These are phyloP conservation scores for Chloropsis cyanopogon DNA, from an alignment of 2,113 vertebrate species.

Conservation along the genomic window DNA sequence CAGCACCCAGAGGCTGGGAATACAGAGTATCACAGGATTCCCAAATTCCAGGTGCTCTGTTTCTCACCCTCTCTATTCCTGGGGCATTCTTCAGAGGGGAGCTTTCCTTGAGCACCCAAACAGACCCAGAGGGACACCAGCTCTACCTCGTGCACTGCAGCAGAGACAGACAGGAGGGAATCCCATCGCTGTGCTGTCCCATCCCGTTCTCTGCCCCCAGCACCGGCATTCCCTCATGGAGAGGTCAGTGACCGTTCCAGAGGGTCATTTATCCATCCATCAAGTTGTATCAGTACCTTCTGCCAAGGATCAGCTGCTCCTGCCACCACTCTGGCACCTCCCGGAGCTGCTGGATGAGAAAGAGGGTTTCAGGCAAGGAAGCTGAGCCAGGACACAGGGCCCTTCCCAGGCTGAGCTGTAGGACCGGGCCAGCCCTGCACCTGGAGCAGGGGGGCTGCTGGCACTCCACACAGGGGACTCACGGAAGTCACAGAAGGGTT, in stretches of 20 bases:
- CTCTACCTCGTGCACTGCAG: accelerated
- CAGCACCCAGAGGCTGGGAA: too few species aligned
- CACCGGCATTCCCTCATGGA: accelerated
- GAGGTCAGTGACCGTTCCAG: accelerated
- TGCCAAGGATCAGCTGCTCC: neutral
- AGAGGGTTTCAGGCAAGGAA: neutral
- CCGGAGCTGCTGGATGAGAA: neutral
- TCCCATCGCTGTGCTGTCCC: neutral
- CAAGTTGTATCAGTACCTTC: neutral
- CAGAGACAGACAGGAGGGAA: neutral
- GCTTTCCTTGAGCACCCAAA: neutral
- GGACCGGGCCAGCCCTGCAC: neutral
- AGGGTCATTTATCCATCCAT: neutral
- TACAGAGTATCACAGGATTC: accelerated
- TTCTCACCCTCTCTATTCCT: neutral
- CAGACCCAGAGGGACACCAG: too few species aligned
- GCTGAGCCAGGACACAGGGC: accelerated
- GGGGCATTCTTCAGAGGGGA: neutral
- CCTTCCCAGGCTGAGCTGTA: accelerated
- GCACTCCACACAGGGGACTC: too few species aligned
- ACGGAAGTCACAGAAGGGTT: neutral
- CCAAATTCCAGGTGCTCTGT: neutral
- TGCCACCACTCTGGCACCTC: neutral
- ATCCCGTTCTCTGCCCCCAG: neutral
- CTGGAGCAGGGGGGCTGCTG: neutral